phyloP scores from a whole-genome alignment of 2,113 vertebrate species.

The Physeter macrocephalus region DNA sequence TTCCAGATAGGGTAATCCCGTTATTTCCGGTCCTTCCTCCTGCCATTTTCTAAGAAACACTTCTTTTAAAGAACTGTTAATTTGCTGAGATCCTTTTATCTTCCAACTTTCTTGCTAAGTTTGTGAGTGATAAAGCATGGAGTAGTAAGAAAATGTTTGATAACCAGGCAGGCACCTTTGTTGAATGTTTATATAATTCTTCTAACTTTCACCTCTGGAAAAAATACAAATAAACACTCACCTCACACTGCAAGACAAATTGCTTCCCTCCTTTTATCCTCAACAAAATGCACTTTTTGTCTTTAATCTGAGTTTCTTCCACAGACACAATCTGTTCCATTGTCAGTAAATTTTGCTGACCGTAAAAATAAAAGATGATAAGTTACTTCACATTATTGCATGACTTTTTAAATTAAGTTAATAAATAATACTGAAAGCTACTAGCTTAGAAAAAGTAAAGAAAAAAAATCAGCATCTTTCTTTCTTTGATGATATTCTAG shows the following conservation, averaged over 20 bases:
- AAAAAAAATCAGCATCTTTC: background rate
- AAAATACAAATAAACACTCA: conserved; percentile 62
- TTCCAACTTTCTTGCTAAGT: background rate
- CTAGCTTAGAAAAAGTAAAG: background rate
- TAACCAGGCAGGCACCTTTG: no score
- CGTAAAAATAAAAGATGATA: conserved; percentile 32
- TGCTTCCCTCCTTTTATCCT: conserved; percentile 98
- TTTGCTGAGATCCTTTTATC: background rate
- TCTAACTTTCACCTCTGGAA: background rate
- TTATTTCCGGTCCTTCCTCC: background rate
- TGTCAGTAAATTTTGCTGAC: conserved; percentile 97
- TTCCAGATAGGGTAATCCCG: background rate
- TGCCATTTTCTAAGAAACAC: background rate
- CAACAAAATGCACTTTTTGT: conserved; percentile 97
- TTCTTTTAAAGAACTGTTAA: background rate
- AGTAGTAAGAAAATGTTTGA: background rate
- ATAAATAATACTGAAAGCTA: background rate
- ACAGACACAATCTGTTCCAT: conserved; percentile 98
- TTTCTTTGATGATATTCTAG: background rate
- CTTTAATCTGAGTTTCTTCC: conserved; percentile 97
- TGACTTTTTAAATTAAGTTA: background rate
- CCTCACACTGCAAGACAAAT: conserved; percentile 97
- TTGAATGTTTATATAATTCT: background rate
- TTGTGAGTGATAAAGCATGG: no score
- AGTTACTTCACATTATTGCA: background rate